Conservation (phyloP, 2,888 invertebrate species). For the Epinotia brunnichana region DNA sequence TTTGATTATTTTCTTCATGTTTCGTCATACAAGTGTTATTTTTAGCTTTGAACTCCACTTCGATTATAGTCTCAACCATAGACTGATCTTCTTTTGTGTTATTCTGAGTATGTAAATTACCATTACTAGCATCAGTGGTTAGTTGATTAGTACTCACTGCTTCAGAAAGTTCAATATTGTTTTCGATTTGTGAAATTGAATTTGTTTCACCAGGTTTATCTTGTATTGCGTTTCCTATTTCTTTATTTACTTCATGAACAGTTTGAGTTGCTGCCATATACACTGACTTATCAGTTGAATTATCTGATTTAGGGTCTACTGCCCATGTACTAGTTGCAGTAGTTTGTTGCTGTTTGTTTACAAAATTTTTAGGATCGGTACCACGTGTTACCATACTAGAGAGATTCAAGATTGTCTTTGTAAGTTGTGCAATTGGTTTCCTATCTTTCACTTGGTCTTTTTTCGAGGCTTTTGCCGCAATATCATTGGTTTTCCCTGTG, state of each 20-base stretch:
- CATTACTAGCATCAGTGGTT: too few species aligned
- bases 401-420: not conserved
- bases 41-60: not conserved
- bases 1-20: not conserved
- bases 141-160: too few species aligned
- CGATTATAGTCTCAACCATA: not conserved
- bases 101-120: not conserved
- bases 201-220: not conserved
- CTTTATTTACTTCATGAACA: not conserved
- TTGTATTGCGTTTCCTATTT: not conserved
- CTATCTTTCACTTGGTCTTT: not conserved
- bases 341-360: not conserved
- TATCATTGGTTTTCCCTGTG: too few species aligned
- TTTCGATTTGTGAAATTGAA: not conserved
- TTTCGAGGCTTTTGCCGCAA: too few species aligned
- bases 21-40: not conserved
- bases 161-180: too few species aligned
- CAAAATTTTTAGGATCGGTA: not conserved
- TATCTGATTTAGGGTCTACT: not conserved
- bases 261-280: too few species aligned
- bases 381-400: not conserved
- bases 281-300: too few species aligned
- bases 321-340: not conserved
- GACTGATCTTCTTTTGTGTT: not conserved
- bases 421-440: constrained; percentile 1